Percentiles rank a stretch among this genome's conserved stretches.
These are phyloP conservation scores for Hylaeus anthracinus DNA, from an alignment of 1,140 invertebrate species.

Conservation along the genomic window DNA sequence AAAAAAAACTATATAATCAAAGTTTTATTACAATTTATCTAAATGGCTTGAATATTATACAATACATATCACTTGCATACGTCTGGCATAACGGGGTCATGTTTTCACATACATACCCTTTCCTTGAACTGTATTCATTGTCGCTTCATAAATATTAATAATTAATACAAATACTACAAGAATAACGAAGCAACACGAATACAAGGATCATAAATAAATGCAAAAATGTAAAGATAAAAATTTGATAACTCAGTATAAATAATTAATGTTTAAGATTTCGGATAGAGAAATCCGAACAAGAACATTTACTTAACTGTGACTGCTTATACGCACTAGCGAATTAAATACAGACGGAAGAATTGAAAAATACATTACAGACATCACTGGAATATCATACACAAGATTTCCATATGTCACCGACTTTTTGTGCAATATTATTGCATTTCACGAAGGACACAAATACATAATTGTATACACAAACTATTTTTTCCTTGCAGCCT, in stretches of 20 bases:
- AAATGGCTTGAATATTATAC: slow-evolving; percentile 59
- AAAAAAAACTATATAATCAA: slow-evolving; percentile 38
- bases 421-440: slow-evolving; percentile 27
- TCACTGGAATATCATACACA: slow-evolving; percentile 41
- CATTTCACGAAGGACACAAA: slow-evolving; percentile 33
- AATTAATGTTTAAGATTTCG: slow-evolving; percentile 21
- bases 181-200: slow-evolving; percentile 43
- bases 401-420: slow-evolving; percentile 34
- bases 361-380: slow-evolving; percentile 30
- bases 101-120: neutral
- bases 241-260: slow-evolving; percentile 35
- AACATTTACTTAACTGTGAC: slow-evolving; percentile 10
- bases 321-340: slow-evolving; percentile 9
- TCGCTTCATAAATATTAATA: slow-evolving; percentile 51
- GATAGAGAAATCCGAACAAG: slow-evolving; percentile 11
- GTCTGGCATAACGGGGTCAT: slow-evolving; percentile 14
- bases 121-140: slow-evolving; percentile 11
- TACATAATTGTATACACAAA: slow-evolving; percentile 28
- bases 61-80: slow-evolving; percentile 48
- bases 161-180: slow-evolving; percentile 54
- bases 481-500: slow-evolving; percentile 86
- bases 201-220: slow-evolving; percentile 60
- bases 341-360: slow-evolving; percentile 32
- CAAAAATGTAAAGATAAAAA: slow-evolving; percentile 38
- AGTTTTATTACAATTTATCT: slow-evolving; percentile 61